A percentile compares a stretch with the other conserved stretches of the same genome.
phyloP scores from a whole-genome alignment of 2,888 invertebrate genomes.

The Drosophila phalerata region DNA sequence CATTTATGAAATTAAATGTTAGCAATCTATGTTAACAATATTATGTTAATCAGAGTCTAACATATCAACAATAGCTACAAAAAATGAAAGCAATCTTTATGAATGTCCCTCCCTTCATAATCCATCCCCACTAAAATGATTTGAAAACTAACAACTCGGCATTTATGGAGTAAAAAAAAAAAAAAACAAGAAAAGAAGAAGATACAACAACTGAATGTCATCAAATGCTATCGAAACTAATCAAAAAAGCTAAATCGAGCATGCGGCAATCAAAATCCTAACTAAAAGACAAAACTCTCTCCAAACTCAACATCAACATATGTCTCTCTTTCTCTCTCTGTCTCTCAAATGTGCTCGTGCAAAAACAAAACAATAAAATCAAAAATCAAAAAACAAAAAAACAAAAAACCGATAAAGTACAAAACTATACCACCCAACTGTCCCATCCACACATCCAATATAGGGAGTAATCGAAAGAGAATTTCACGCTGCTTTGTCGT shows the following conservation, averaged over 20 bases:
- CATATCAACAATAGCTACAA: neutral
- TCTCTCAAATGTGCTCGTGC: slow-evolving; percentile 39
- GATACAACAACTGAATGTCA: neutral
- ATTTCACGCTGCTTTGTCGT: slow-evolving; percentile 85
- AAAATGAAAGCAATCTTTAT: neutral
- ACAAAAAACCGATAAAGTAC: slow-evolving; percentile 34
- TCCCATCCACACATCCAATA: slow-evolving; percentile 57
- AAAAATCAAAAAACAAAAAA: slow-evolving; percentile 13
- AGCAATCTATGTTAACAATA: neutral
- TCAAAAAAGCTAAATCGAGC: slow-evolving; percentile 12
- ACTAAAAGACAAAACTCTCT: slow-evolving; percentile 25
- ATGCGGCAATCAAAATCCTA: slow-evolving; percentile 16
- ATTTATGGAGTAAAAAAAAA: neutral
- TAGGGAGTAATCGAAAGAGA: slow-evolving; percentile 85
- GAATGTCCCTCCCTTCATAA: neutral
- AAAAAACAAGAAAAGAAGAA: slow-evolving; percentile 8
- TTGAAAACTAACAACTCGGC: neutral
- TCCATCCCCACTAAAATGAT: neutral
- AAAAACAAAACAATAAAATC: slow-evolving; percentile 5
- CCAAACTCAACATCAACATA: slow-evolving; percentile 44
- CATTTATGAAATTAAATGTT: neutral
- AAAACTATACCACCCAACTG: slow-evolving; percentile 50
- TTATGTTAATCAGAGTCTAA: neutral
- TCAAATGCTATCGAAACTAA: slow-evolving; percentile 14
- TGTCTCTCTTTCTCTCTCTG: slow-evolving; percentile 36